Base-by-base conservation (phyloP, 2,888 invertebrate genomes). In the Patella ulyssiponensis region DNA sequence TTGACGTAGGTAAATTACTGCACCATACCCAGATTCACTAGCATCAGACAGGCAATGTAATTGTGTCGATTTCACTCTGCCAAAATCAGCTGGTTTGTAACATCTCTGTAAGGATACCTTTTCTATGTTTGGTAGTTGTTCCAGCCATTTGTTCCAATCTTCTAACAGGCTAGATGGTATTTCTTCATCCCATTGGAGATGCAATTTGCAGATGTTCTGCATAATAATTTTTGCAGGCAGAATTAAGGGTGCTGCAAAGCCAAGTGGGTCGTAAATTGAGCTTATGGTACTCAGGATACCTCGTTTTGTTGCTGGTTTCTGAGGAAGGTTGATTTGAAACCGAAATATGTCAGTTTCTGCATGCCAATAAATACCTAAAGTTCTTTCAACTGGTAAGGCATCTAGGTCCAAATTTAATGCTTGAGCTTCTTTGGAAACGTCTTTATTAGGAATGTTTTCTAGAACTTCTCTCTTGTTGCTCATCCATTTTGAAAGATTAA, bases 391-490 rank as follows among this genome's bases (percentile, higher is more conserved):
- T 56, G 56, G 56, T 56, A 56, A 56, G 17, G 14, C 17, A 56
- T 56, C 56, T 56, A n/a, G 17, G 4, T 56, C 56, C 14, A 56
- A n/a, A n/a, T 56, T 56, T 56, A 56, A 56, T 17, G 17, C 15
- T 56, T 56, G 14, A n/a, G 17, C 15, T 56, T 56, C 56, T 56
- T 56, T 56, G 1, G 56, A 56, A 44, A 58, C 20, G 20, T 79
- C 69, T 54, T 76, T 69, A n/a, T 33, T 69, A 23, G 78, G 52
- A 51, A 80, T 74, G n/a, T 53, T 20, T 17, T 76, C 54, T 54
- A 80, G 27, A 17, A 79, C 78, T n/a, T 64, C 17, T n/a, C n/a
- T 27, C n/a, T 58, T 23, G 74, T 81, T 81, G 44, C 73, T 77
- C 15, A 56, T 33, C 79, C 79, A 79, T 54, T 77, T 69, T 23